Conservation (phyloP, 1,140 invertebrate genomes). For the Adoxophyes honmai region DNA sequence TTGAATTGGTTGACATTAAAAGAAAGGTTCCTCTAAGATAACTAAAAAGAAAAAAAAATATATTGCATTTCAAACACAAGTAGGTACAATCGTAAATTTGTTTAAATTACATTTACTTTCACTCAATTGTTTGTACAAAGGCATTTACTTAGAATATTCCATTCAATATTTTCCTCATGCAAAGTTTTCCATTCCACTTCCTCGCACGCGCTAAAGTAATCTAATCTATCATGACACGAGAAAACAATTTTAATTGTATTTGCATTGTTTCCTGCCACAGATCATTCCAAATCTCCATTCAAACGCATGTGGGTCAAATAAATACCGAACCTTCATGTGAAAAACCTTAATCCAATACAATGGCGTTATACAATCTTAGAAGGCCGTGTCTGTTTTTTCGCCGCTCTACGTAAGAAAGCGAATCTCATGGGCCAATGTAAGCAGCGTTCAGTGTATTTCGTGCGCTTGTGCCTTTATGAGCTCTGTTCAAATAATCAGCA, state of each 20-base stretch:
- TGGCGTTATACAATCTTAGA: conserved; percentile 19
- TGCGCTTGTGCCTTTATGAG: conserved; percentile 54
- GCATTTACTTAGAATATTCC: no score
- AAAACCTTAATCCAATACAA: conserved; percentile 10
- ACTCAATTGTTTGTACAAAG: no score
- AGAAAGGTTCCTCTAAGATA: no score
- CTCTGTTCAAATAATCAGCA: conserved; percentile 31
- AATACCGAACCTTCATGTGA: background rate
- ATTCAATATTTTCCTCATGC: no score
- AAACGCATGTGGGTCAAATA: background rate
- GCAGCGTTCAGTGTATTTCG: conserved; percentile 58
- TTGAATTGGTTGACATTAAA: no score
- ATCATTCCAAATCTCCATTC: background rate
- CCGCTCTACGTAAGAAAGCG: conserved; percentile 58
- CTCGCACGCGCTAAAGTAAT: no score
- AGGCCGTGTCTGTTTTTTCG: conserved; percentile 48
- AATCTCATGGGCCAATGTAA: conserved; percentile 54
- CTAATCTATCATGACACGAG: no score
- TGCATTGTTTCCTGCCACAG: background rate
- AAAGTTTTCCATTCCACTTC: no score
- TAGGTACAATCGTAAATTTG: no score
- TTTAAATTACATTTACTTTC: no score
- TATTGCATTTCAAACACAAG: no score
- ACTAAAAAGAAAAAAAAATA: no score
- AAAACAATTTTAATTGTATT: background rate